Evolutionary conservation across 2,797 vertebrate genomes (phyloP).

Genomic region (Margarornis squamiger): DNA sequence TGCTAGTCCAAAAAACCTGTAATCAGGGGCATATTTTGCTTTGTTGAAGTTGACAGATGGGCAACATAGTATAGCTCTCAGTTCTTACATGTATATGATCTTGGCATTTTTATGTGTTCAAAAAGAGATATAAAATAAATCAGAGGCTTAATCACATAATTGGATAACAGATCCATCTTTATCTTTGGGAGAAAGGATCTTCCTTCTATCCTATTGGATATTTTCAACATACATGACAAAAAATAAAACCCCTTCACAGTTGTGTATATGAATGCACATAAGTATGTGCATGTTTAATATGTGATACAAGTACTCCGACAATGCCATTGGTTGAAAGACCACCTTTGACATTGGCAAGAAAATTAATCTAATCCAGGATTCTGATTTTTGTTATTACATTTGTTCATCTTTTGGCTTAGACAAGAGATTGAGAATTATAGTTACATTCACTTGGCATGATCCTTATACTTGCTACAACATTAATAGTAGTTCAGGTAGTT

Average conservation of each 20-base stretch:
- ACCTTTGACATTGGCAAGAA: not conserved
- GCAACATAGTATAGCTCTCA: not conserved
- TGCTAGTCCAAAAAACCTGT: not conserved
- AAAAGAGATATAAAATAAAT: not conserved
- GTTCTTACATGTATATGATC: not conserved
- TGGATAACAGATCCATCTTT: not conserved
- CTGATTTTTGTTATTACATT: not conserved
- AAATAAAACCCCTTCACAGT: not conserved
- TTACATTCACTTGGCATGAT: not conserved
- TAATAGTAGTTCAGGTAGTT: not conserved
- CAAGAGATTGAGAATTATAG: not conserved
- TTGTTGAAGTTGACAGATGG: not conserved
- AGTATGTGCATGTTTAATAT: fast-evolving
- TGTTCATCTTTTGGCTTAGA: not conserved
- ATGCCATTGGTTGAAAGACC: not conserved
- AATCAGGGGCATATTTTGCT: not conserved
- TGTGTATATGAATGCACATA: not conserved
- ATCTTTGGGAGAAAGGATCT: not conserved
- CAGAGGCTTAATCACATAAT: not conserved
- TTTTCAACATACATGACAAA: not conserved
- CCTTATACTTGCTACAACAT: not conserved
- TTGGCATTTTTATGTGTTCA: not conserved
- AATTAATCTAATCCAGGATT: not conserved
- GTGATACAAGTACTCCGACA: not conserved
- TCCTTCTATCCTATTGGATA: not conserved